phyloP scores from a whole-genome alignment of 2,797 vertebrate species.

The Miichthys miiuy region DNA sequence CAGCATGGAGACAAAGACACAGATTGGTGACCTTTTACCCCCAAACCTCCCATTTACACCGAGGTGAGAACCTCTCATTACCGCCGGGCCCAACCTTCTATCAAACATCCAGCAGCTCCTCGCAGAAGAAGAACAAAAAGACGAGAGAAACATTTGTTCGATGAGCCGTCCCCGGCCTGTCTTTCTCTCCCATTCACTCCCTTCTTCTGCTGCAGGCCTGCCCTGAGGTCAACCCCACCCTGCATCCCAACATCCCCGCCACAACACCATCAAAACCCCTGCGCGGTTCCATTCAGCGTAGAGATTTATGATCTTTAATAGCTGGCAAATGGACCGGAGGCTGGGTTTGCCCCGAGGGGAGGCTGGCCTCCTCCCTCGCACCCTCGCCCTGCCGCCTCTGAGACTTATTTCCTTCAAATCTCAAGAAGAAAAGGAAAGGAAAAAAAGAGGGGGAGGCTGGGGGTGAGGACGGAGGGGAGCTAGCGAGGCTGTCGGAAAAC shows the following conservation, averaged over 20 bases:
- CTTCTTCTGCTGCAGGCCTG: conserved; percentile 66
- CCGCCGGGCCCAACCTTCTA: conserved; percentile 45
- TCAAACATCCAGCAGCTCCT: conserved; percentile 70
- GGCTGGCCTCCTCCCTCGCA: conserved; percentile 14
- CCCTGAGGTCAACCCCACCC: conserved; percentile 73
- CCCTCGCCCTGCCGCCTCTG: too few relatives aligned
- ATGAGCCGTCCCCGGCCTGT: conserved; percentile 69
- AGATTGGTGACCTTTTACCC: conserved; percentile 62
- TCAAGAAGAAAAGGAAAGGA: conserved; percentile 58
- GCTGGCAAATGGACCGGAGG: conserved; percentile 75
- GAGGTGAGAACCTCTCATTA: conserved; percentile 74
- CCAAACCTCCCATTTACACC: conserved; percentile 74
- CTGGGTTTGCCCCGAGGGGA: conserved; percentile 56
- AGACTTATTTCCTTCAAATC: conserved; percentile 72
- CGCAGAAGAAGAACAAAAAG: conserved; percentile 66
- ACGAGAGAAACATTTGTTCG: conserved; percentile 79
- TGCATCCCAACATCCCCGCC: conserved; percentile 21
- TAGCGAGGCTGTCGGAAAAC: conserved; percentile 60
- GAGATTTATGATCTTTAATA: conserved; percentile 86
- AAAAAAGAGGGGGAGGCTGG: conserved; percentile 17
- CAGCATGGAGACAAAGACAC: conserved; percentile 67
- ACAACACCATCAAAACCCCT: conserved; percentile 68
- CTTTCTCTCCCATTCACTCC: conserved; percentile 71
- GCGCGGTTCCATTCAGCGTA: conserved; percentile 71
- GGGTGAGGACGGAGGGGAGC: conserved; percentile 29